phyloP scores from a whole-genome alignment of 2,888 invertebrate genomes.

The Acanthococcus lagerstroemiae region DNA sequence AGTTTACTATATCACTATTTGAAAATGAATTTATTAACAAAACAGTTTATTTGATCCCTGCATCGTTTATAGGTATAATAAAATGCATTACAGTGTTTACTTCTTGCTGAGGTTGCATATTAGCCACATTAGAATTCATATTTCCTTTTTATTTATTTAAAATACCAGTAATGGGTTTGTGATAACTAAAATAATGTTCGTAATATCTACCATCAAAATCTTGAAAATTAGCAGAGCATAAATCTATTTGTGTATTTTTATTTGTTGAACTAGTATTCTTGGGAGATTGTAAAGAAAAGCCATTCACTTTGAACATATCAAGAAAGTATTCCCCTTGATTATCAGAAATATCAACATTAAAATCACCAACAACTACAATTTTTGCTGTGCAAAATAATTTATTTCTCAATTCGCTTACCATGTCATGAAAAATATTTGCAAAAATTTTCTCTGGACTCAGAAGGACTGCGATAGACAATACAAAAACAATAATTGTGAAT shows the following conservation, averaged over 20 bases:
- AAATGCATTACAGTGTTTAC: too few species aligned
- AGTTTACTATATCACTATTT: background rate
- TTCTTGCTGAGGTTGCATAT: too few species aligned
- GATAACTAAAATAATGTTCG: background rate
- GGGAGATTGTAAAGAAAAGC: background rate
- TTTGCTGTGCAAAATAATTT: background rate
- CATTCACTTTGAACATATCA: background rate
- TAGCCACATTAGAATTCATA: background rate
- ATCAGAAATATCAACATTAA: background rate
- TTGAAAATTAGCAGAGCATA: background rate
- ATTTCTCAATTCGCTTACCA: background rate
- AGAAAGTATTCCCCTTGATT: background rate
- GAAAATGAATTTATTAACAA: background rate
- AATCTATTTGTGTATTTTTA: background rate
- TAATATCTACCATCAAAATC: background rate
- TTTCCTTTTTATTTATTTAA: background rate
- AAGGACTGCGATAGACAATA: background rate
- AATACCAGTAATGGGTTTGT: background rate
- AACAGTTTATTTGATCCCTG: background rate
- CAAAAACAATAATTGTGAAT: background rate
- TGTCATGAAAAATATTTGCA: background rate
- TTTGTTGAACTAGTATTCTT: background rate
- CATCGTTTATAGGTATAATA: background rate
- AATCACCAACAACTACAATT: background rate
- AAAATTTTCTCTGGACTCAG: background rate